A percentile compares a stretch with the other conserved stretches of the same genome.
phyloP scores from a whole-genome alignment of 2,113 vertebrate genomes.

The Pavo muticus region DNA sequence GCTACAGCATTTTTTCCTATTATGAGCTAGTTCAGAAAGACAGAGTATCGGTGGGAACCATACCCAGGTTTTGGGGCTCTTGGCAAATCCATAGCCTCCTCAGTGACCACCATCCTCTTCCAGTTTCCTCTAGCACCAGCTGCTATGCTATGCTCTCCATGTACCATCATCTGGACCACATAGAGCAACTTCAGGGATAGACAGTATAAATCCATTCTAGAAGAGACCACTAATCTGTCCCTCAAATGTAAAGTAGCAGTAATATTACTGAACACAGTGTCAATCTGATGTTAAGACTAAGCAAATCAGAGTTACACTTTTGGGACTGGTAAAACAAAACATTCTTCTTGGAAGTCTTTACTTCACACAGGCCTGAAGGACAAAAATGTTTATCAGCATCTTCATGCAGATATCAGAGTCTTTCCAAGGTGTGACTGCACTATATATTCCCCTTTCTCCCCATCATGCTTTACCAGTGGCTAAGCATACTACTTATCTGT shows the following conservation, averaged over 20 bases:
- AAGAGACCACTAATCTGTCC: not conserved
- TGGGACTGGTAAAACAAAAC: not conserved
- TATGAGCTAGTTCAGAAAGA: not conserved
- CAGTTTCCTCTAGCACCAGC: not conserved
- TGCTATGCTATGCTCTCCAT: not conserved
- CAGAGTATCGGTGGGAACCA: not conserved
- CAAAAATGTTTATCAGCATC: not conserved
- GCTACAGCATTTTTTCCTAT: constrained; percentile 18
- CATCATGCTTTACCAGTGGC: not conserved
- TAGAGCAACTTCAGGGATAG: not conserved
- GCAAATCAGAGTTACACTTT: not conserved
- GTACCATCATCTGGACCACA: not conserved
- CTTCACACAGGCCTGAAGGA: not conserved
- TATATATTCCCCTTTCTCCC: not conserved
- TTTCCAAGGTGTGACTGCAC: not conserved
- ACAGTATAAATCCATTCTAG: accelerated
- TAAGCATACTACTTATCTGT: not conserved
- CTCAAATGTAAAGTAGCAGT: not conserved
- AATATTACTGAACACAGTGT: not conserved
- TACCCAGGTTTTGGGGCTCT: not conserved
- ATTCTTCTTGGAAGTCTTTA: not conserved
- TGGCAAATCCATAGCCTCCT: not conserved
- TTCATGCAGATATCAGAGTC: not conserved
- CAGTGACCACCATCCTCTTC: not conserved
- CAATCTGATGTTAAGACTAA: not conserved